Base-by-base conservation (phyloP, 2,797 vertebrate species). In the Arnoldichthys spilopterus region DNA sequence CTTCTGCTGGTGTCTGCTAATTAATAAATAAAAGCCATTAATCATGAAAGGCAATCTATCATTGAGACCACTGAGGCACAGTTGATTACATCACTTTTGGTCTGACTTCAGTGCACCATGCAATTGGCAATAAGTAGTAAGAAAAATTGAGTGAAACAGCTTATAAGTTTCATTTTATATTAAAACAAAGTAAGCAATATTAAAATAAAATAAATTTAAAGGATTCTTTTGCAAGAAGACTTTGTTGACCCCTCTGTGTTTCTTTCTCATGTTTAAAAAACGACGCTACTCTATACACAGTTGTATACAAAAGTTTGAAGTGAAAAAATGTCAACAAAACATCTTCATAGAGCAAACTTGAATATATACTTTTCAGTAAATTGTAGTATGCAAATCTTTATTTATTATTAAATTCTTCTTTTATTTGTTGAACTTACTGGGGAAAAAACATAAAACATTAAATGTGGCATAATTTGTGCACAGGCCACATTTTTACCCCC, bases 41-140 rank as follows among this genome's bases (percentile, higher is more conserved):
- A 71, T 71, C 68, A 71, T 53, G 68, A 32, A 71, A 30, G 13
- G 20, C 8, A n/a, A 53, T 53, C 67, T 34, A 70, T 53, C 67
- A n/a, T 24, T 54, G 20, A 54, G 49, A 71, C 18, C 68, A 37
- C 30, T 24, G 49, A 37, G 49, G 43, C 61, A 16, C 43, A 47
- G 59, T 62, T 24, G 43, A n/a, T 70, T 71, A 22, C 68, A 70
- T 70, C 28, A 70, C 67, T 53, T 70, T 47, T 20, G 16, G 40
- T 68, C 45, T 49, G 47, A 51, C 18, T 30, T 70, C 47, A 54
- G 68, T 71, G 49, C 30, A 13, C 28, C 30, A 54, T 71, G 68
- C 68, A 32, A 70, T 54, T 70, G 18, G 47, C 20, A 70, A 18
- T 6, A 53, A 71, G 68, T 22, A 34, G 49, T 28, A 54, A 30